Evolutionary conservation across 92 coral and sea anemone genomes (phyloP), one percentile per base, ranked within the genome.

Genomic region (Actinostola sp.): DNA sequence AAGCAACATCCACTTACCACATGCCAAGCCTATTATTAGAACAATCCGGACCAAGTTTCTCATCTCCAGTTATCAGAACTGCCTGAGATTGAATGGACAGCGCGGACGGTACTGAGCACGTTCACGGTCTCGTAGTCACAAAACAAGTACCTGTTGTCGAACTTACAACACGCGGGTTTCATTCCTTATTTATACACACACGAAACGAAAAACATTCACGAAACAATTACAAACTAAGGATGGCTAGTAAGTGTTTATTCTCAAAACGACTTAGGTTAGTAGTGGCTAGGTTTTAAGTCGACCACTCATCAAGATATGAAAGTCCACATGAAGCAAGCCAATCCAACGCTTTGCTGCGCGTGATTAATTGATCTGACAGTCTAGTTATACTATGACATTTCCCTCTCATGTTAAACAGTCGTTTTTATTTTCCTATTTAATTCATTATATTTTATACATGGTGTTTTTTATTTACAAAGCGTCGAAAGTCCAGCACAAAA

Each of bases 21-120:
- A 33, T 51, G 72, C 81, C 81, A 75, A 75, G 81, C 81, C 59
- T 26, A 75, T 34, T 31, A 75, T 49, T 6, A 63, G 63, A 75
- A 75, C 49, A 31, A 25, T 64, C 71, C 66, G 51, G 25, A 20
- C 27, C 63, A 75, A 51, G 48, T 48, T 44, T 66, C 54, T 45
- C 81, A 75, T 75, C 63, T 75, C 73, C 61, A 28, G 67, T 4
- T 58, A 1, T 15, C 67, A 19, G 23, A 38, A 28, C 21, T 43
- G 41, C 33, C 56, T 38, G 24, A 21, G 0, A 38, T 28, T 38
- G 0, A 19, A 14, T 21, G 23, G 35, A 21, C 28, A 35, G 15
- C 27, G 56, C 52, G 11, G 10, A 32, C 29, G 19, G 55, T 8
- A 39, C 0, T 39, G 16, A 24, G 17, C 65, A 24, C 9, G 10